Percentiles rank a stretch among this genome's conserved stretches.
These are phyloP conservation scores for Melipona quadrifasciata DNA, from an alignment of 1,140 invertebrate species.

Conservation along the genomic window DNA sequence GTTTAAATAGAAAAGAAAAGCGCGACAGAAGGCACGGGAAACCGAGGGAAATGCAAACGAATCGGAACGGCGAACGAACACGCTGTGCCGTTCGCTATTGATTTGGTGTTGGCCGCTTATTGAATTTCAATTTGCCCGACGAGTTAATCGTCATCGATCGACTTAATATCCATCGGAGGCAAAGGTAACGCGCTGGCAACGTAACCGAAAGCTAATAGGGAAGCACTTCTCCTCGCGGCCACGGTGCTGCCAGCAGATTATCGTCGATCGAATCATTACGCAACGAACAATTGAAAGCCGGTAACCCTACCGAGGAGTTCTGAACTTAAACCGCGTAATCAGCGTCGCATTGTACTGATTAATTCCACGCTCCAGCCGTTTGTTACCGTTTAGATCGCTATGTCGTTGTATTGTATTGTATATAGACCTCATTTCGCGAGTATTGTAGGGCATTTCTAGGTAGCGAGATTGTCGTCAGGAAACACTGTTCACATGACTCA, in stretches of 20 bases:
- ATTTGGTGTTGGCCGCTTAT: slow-evolving; percentile 43
- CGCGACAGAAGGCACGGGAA: neutral
- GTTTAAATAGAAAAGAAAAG: neutral
- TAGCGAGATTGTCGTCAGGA: too few relatives aligned
- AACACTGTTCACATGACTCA: too few relatives aligned
- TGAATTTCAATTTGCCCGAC: slow-evolving; percentile 53
- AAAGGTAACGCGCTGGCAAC: slow-evolving; percentile 44
- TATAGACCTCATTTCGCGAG: too few relatives aligned
- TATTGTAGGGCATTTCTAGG: too few relatives aligned
- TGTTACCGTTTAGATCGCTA: neutral
- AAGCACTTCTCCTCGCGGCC: slow-evolving; percentile 55
- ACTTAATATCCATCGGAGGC: slow-evolving; percentile 33
- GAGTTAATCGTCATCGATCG: slow-evolving; percentile 48
- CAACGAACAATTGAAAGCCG: slow-evolving; percentile 43
- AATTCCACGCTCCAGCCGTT: slow-evolving; percentile 1
- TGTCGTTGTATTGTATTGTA: too few relatives aligned
- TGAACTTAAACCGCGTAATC: slow-evolving; percentile 48
- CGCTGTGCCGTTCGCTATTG: neutral
- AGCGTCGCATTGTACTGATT: slow-evolving; percentile 16
- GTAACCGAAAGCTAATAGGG: slow-evolving; percentile 51
- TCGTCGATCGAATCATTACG: slow-evolving; percentile 51
- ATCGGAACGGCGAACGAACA: neutral
- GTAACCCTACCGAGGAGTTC: slow-evolving; percentile 6
- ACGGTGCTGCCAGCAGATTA: slow-evolving; percentile 48
- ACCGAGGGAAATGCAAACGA: neutral